Evolutionary conservation across 2,888 invertebrate species (phyloP).

Genomic region (Eupithecia vulgata): DNA sequence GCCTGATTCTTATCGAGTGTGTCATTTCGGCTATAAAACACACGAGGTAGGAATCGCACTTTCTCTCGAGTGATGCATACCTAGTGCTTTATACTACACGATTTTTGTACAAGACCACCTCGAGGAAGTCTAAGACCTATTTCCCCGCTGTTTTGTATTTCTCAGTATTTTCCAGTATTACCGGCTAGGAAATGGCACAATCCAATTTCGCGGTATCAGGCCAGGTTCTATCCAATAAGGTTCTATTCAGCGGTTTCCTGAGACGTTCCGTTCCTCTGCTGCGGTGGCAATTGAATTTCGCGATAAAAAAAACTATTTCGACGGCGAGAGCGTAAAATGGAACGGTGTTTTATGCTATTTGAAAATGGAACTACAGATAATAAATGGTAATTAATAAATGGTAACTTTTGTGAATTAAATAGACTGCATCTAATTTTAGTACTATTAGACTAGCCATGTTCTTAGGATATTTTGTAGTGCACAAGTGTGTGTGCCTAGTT

Average conservation of each 20-base stretch:
- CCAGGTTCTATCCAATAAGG: slow-evolving; percentile 33
- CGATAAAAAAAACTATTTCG: background rate
- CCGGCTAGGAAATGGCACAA: slow-evolving; percentile 10
- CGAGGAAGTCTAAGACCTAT: background rate
- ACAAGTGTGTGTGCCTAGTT: background rate
- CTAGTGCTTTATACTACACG: background rate
- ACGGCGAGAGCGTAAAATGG: background rate
- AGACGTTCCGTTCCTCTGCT: slow-evolving; percentile 4
- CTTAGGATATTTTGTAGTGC: too few species aligned
- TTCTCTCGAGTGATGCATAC: too few species aligned
- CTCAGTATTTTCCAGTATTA: background rate
- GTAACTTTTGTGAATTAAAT: too few species aligned
- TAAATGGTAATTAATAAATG: too few species aligned
- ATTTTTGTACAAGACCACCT: background rate
- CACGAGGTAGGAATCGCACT: too few species aligned
- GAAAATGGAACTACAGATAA: background rate
- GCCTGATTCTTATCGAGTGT: too few species aligned
- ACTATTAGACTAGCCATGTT: background rate
- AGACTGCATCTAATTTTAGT: too few species aligned
- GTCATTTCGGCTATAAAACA: too few species aligned
- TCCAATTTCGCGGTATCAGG: slow-evolving; percentile 29
- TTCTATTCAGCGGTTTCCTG: slow-evolving; percentile 13
- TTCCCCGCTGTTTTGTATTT: background rate
- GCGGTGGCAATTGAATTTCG: slow-evolving; percentile 8
- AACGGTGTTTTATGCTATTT: background rate